Percentiles rank a stretch among this genome's conserved stretches.
Conservation (phyloP, 2,113 vertebrate species). For the Leuciscus idus region DNA sequence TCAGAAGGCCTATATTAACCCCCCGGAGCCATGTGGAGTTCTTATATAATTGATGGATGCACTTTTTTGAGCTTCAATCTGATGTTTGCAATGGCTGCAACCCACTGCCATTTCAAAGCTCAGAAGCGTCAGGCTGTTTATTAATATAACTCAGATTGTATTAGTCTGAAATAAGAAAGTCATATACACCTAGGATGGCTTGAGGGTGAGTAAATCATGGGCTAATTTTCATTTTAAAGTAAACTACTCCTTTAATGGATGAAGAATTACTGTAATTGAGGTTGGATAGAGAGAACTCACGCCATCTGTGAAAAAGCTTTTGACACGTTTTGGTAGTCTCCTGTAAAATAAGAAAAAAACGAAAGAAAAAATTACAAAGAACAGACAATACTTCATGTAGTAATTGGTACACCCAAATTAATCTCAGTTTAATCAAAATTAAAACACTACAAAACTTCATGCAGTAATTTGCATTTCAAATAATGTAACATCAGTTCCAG, state of each 20-base stretch:
- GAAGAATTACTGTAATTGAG: not conserved
- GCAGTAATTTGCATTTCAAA: not conserved
- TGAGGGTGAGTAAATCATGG: no score
- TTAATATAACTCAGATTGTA: no score
- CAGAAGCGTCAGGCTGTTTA: no score
- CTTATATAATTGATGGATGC: no score
- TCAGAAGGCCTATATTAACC: no score
- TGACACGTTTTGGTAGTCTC: conserved; percentile 90
- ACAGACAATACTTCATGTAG: not conserved
- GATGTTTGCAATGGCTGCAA: no score
- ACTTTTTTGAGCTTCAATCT: no score
- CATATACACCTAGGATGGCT: no score
- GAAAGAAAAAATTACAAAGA: conserved; percentile 6
- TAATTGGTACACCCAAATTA: not conserved
- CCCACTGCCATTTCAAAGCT: no score
- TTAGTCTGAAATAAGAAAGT: no score
- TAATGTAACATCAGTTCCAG: not conserved
- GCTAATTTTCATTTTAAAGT: no score
- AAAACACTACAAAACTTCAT: not conserved
- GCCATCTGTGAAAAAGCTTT: conserved; percentile 95
- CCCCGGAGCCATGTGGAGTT: no score
- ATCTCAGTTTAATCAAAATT: not conserved
- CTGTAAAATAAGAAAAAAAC: conserved; percentile 68
- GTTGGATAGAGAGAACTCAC: conserved; percentile 73
- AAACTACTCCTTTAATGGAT: not conserved